Conservation (phyloP, 2,797 vertebrate genomes). For the Centroberyx gerrardi region DNA sequence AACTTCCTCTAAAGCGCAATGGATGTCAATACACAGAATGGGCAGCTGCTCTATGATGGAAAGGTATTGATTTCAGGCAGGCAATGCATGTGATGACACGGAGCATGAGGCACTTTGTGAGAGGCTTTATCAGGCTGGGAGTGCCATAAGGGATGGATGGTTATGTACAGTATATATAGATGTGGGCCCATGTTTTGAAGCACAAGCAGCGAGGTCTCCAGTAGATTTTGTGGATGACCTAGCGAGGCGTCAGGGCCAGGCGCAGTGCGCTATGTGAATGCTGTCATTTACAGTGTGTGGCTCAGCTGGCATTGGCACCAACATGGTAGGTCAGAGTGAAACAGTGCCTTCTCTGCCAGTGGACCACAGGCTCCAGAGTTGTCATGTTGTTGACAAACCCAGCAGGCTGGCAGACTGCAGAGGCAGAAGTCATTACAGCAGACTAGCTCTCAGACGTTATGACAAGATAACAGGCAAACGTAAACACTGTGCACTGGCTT, state of each 20-base stretch:
- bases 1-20: constrained; percentile 14
- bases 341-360: neutral
- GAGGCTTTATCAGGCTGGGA: constrained; percentile 28
- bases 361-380: constrained; percentile 15
- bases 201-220: neutral
- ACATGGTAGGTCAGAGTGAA: neutral
- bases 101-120: constrained; percentile 44
- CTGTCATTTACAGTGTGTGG: constrained; percentile 11
- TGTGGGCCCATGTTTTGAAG: neutral
- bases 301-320: constrained; percentile 21
- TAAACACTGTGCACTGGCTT: constrained; percentile 21
- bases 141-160: constrained; percentile 9
- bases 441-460: constrained; percentile 1
- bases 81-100: constrained; percentile 35
- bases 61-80: constrained; percentile 73
- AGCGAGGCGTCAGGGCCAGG: neutral
- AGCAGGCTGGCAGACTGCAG: constrained; percentile 8
- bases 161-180: constrained; percentile 24
- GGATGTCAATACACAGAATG: constrained; percentile 26
- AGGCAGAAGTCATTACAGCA: constrained; percentile 22
- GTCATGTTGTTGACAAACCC: constrained; percentile 53
- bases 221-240: neutral
- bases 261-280: neutral
- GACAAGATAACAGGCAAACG: neutral
- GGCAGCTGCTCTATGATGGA: constrained; percentile 54